Conservation (phyloP, 2,888 invertebrate genomes). For the Leistus spinibarbis region DNA sequence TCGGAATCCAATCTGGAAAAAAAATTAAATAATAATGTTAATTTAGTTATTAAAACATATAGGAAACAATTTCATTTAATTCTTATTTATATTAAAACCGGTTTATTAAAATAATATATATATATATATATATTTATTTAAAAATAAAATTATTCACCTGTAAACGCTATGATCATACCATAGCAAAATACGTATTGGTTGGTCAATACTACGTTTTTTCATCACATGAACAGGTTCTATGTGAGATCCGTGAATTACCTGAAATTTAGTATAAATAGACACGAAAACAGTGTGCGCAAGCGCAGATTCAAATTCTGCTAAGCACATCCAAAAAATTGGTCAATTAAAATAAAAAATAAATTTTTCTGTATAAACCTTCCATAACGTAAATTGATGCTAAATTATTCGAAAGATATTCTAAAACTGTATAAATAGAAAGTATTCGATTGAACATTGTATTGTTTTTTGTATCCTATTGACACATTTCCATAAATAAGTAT, state of each 20-base stretch:
- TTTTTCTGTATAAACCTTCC: background rate
- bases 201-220: constrained; percentile 79
- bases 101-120: background rate
- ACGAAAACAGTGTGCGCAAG: background rate
- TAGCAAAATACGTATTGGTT: constrained; percentile 82
- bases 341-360: background rate
- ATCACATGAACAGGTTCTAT: constrained; percentile 79
- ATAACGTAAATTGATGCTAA: background rate
- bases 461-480: background rate
- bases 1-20: constrained; percentile 78
- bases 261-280: constrained; percentile 52
- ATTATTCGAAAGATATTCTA: background rate
- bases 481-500: background rate
- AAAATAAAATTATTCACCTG: constrained; percentile 65
- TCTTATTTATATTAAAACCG: constrained; percentile 15
- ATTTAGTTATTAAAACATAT: constrained; percentile 7
- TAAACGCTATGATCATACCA: constrained; percentile 88
- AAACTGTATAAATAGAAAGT: background rate
- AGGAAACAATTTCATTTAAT: constrained; percentile 6
- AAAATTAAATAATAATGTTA: constrained; percentile 43
- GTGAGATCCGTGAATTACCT: constrained; percentile 84
- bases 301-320: no score
- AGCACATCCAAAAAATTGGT: no score
- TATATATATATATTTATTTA: background rate
- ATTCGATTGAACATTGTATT: background rate